phyloP scores from a whole-genome alignment of 1,140 invertebrate species.

The Dinoponera quadriceps region DNA sequence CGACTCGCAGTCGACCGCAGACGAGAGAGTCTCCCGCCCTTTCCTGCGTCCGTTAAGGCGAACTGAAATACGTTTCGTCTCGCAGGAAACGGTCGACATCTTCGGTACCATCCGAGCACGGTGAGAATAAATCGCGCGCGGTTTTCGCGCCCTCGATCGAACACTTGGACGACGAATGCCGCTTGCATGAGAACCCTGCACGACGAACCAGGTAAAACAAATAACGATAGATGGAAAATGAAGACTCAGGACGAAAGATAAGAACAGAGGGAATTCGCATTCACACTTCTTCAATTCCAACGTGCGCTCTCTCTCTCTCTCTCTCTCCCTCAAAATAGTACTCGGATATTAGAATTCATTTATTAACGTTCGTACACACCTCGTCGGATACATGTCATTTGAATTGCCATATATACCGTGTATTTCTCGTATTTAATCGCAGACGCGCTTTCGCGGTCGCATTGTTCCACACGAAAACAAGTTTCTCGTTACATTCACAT shows the following conservation, averaged over 20 bases:
- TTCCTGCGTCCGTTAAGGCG: constrained; percentile 69
- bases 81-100: constrained; percentile 70
- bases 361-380: constrained; percentile 61
- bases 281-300: no score
- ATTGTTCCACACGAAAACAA: constrained; percentile 19
- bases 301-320: no score
- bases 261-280: no score
- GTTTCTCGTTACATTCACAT: constrained; percentile 4
- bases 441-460: constrained; percentile 6
- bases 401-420: background rate
- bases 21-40: constrained; percentile 78
- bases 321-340: background rate
- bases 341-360: constrained; percentile 50
- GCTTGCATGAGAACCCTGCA: no score
- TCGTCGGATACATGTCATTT: constrained; percentile 36
- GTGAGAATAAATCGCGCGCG: constrained; percentile 46
- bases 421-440: background rate
- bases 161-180: no score
- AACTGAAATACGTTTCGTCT: constrained; percentile 67
- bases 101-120: constrained; percentile 52
- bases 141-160: constrained; percentile 24
- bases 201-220: no score
- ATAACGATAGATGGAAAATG: no score
- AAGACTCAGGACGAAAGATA: no score
- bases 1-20: constrained; percentile 81